Base-by-base conservation (phyloP, 1,140 invertebrate genomes). In the Helicoverpa zea region DNA sequence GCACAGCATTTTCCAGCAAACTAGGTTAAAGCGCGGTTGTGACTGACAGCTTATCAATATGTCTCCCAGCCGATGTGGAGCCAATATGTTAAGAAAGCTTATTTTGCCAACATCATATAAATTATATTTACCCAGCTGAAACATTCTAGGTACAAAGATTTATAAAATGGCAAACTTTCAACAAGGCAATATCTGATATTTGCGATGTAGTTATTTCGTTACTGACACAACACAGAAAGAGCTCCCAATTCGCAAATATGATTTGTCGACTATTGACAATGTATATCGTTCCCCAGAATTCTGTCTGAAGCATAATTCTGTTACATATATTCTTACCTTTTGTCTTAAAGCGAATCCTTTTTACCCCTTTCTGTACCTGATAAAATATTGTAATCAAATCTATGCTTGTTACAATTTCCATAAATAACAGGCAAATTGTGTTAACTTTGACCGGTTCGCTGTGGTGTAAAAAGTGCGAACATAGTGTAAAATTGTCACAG, bases 401-500 rank as follows among this genome's bases (percentile, higher is more conserved):
- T 49, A 58, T 12, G 16, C 13, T 59, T 52, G 73, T 76, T 56
- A 51, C 49, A 52, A 63, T 63, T 63, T 76, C 58, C n/a, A 51
- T 49, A 76, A 61, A 51, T 49, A 76, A 61, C 56, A 47, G 13
- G 16, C 9, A 63, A 43, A 43, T 43, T 11, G n/a, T 9, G 54
- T 74, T 35, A 74, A 74, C n/a, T 18, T 49, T 74, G 43, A 13
- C 18, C 72, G 59, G 72, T 56, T 74, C n/a, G 59, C 18, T 30
- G 47, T 18, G 58, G 58, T 43, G 16, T 11, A 63, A 75, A 75
- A 61, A 63, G 43, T 61, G 73, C 58, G 7, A 14, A 30, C 43
- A 51, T 23, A 54, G 49, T 52, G 12, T 13, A 13, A 63, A 43
- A 47, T 43, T 30, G 58, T 30, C 16, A 30, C 68, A 14, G 16